Evolutionary conservation across 2,888 invertebrate genomes (phyloP).

Genomic region (Apotomis turbidana): DNA sequence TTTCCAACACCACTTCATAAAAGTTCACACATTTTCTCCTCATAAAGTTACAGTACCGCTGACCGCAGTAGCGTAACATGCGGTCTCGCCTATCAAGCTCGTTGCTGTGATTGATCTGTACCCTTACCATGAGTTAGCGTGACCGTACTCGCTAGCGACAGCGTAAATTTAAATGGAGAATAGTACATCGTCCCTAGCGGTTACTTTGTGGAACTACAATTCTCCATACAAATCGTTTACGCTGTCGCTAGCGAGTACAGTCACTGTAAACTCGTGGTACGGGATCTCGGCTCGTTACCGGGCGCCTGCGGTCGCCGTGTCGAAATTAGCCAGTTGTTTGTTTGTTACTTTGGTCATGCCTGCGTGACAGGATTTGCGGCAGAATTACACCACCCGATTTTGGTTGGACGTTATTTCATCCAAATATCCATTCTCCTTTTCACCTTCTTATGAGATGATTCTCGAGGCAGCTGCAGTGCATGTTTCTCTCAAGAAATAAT

Average conservation of each 20-base stretch:
- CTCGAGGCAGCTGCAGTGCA: too few relatives aligned
- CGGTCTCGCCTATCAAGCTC: slow-evolving; percentile 20
- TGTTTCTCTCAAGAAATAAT: too few relatives aligned
- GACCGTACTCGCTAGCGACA: too few relatives aligned
- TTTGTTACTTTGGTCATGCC: neutral
- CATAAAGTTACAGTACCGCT: slow-evolving; percentile 27
- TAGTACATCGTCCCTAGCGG: too few relatives aligned
- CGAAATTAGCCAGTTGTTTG: slow-evolving; percentile 26
- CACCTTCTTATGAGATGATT: neutral
- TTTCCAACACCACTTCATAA: neutral
- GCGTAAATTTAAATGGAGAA: too few relatives aligned
- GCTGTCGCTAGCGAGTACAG: too few relatives aligned
- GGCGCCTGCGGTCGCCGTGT: slow-evolving; percentile 19
- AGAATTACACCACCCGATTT: neutral
- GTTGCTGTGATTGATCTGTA: slow-evolving; percentile 17
- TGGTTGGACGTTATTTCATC: too few relatives aligned
- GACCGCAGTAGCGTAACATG: slow-evolving; percentile 38
- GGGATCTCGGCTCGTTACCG: neutral
- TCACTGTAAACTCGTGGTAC: too few relatives aligned
- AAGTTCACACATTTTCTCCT: slow-evolving; percentile 9
- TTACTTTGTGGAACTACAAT: too few relatives aligned
- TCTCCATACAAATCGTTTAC: too few relatives aligned
- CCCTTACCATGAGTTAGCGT: too few relatives aligned
- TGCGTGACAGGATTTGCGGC: slow-evolving; percentile 2
- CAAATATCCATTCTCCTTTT: too few relatives aligned